A percentile compares a stretch with the other conserved stretches of the same genome.
Conservation (phyloP, 1,140 invertebrate species). For the Pseudomyrmex pallidus region DNA sequence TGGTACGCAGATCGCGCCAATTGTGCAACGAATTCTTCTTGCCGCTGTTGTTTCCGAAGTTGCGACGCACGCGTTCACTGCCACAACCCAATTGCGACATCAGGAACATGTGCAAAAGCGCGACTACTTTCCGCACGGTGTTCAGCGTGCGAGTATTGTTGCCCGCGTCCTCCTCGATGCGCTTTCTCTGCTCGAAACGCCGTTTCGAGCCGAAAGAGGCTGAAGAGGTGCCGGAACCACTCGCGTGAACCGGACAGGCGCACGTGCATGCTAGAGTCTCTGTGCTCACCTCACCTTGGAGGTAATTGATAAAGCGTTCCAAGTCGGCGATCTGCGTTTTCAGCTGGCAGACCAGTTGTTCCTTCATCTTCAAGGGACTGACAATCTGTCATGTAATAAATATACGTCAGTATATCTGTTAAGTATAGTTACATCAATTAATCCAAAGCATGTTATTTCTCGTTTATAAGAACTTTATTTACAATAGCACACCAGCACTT, state of each 20-base stretch:
- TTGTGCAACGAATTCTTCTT: conserved; percentile 88
- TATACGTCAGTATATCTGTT: conserved; percentile 13
- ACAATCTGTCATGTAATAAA: conserved; percentile 90
- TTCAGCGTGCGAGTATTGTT: conserved; percentile 86
- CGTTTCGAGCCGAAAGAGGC: conserved; percentile 72
- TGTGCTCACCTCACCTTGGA: conserved; percentile 91
- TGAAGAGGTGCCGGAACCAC: conserved; percentile 67
- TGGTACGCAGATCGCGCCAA: conserved; percentile 94
- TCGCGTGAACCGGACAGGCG: conserved; percentile 88
- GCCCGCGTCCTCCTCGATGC: conserved; percentile 72
- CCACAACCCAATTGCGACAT: conserved; percentile 96
- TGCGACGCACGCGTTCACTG: conserved; percentile 89
- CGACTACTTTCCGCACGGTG: conserved; percentile 93
- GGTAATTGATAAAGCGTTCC: conserved; percentile 98
- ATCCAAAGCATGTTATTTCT: no score
- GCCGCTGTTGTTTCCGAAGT: conserved; percentile 83
- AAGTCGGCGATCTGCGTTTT: conserved; percentile 98
- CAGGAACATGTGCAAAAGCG: conserved; percentile 96
- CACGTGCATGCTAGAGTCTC: conserved; percentile 87
- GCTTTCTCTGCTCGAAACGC: conserved; percentile 72
- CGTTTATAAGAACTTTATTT: background rate
- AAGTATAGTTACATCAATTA: background rate
- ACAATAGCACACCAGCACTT: background rate
- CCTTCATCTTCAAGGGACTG: conserved; percentile 98
- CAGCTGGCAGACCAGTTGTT: conserved; percentile 96